Evolutionary conservation across 2,888 invertebrate genomes (phyloP), one percentile per base, ranked within the genome.

Genomic region (Philopedon plagiatum): DNA sequence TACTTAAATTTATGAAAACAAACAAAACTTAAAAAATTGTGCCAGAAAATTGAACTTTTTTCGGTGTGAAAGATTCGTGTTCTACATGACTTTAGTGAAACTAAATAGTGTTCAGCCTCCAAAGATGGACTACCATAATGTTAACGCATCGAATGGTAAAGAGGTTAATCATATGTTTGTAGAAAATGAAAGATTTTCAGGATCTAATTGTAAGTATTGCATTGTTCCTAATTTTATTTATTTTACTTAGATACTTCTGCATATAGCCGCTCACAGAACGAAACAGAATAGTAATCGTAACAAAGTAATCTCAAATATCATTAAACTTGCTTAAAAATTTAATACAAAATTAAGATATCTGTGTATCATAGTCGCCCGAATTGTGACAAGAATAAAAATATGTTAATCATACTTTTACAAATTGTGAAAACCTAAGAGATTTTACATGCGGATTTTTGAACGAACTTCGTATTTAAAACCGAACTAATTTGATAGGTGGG

Each of bases 151-250:
- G 0, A 51, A 63, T 32, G 69, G 75, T 21, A 82, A 80, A 62
- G 83, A 85, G 56, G 70, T 76, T 44, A 85, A 79, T 65, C 78
- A 78, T 39, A 75, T 83, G 73, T 84, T 83, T 73, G 80, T 85
- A 51, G 84, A 84, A 76, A 78, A 78, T 18, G 85, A 84, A 71
- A 80, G 74, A 54, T 56, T 54, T 5, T 65, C 76, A 32, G 76
- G 65, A 68, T 72, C 72, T 15, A 46, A 46, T 46, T 4, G 46
- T 46, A 46, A 46, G 46, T 46, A 46, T n/a, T n/a, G n/a, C n/a
- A n/a, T n/a, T n/a, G n/a, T n/a, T n/a, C n/a, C n/a, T n/a, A n/a
- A n/a, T n/a, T n/a, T n/a, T n/a, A n/a, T n/a, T n/a, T n/a, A n/a
- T n/a, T n/a, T n/a, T n/a, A n/a, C n/a, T n/a, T n/a, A n/a, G n/a